Evolutionary conservation across 2,797 vertebrate genomes (phyloP), one percentile per base, ranked within the genome.

Genomic region (Microctenopoma lineatum): DNA sequence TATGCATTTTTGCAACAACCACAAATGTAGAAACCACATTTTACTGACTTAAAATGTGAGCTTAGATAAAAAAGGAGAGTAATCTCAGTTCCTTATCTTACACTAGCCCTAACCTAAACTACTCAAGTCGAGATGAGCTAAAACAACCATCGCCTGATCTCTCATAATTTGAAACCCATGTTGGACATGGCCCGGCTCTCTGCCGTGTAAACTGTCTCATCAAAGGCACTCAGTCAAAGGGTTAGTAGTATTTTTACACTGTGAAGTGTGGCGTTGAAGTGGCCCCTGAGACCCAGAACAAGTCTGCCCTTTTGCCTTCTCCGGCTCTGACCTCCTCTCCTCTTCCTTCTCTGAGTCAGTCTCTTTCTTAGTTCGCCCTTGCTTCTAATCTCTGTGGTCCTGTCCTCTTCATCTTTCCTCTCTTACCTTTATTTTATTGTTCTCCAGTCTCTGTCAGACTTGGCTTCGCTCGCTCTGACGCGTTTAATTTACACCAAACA

Each of bases 231-330:
- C 71, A 56, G 81, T 73, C 48, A 18, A 66, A 54, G 86, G 85
- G 85, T 81, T 81, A 79, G 82, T 60, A 72, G 87, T 92, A 89
- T 91, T 91, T 91, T 90, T 90, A 89, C 87, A 84, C 88, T 38
- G 80, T 81, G 83, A 86, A 87, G 84, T 79, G 77, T 88, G 81
- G 78, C 55, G 66, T 47, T 85, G 77, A 87, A 83, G 80, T 77
- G 89, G 73, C 84, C 86, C 84, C 79, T 3, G 86, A 87, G 90
- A 89, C 83, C 76, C 86, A 82, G 84, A 82, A 86, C 81, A 88
- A 87, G 71, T 70, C 69, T 84, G 80, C 62, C 87, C 87, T 85
- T 79, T 84, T 2, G 59, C 70, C 74, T 54, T 8, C 62, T 56
- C 76, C 74, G 70, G 50, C 77, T 83, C 81, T 84, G 73, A 77